Evolutionary conservation across 2,888 invertebrate genomes (phyloP).

Genomic region (Psococerastis gibbosa): DNA sequence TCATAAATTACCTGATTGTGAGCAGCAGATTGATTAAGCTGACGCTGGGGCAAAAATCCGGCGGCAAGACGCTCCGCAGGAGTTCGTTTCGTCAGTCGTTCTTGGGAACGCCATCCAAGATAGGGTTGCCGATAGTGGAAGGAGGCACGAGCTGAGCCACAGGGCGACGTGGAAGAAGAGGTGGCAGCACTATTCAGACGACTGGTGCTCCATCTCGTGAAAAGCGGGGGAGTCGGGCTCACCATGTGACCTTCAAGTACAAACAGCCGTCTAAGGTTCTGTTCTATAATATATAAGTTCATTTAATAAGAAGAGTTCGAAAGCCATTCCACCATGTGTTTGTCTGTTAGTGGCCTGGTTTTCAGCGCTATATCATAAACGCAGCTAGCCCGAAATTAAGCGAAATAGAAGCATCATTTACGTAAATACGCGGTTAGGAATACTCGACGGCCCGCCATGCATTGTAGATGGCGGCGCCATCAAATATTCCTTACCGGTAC

Average conservation of each 20-base stretch:
- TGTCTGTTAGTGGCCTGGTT: too few relatives aligned
- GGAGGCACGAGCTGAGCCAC: conserved; percentile 45
- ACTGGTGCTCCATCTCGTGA: conserved; percentile 32
- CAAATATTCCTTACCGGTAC: too few relatives aligned
- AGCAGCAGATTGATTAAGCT: too few relatives aligned
- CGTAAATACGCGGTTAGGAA: too few relatives aligned
- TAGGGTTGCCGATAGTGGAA: conserved; percentile 77
- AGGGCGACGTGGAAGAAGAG: conserved; percentile 38
- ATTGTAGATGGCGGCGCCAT: too few relatives aligned
- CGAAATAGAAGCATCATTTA: too few relatives aligned
- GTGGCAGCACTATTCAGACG: conserved; percentile 29
- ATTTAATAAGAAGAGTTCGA: neutral
- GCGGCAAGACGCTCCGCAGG: conserved; percentile 58
- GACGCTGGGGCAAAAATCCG: conserved; percentile 28
- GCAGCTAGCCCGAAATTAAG: too few relatives aligned
- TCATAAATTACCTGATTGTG: too few relatives aligned
- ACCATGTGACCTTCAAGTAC: conserved; percentile 24
- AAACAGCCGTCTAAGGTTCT: neutral
- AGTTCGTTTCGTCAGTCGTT: conserved; percentile 57
- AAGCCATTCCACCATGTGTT: too few relatives aligned
- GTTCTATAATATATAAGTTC: neutral
- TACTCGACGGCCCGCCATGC: too few relatives aligned
- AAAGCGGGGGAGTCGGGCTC: conserved; percentile 27
- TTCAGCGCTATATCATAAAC: too few relatives aligned
- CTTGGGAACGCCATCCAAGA: conserved; percentile 76